Evolutionary conservation across 2,797 vertebrate genomes (phyloP).

Genomic region (Mormyrus proboscirostris): DNA sequence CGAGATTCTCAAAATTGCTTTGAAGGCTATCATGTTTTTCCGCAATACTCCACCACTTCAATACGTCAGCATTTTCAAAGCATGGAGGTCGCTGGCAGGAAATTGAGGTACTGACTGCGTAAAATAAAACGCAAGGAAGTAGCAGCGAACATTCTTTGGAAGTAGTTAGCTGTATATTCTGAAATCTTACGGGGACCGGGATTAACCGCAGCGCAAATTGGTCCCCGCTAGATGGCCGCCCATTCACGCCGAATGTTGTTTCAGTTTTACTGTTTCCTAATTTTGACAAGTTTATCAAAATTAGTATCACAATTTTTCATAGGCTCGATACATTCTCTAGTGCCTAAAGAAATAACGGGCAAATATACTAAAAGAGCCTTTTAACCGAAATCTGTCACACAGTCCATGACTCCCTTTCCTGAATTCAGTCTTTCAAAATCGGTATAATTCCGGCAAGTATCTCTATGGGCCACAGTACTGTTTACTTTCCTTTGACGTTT

Average conservation of each 20-base stretch:
- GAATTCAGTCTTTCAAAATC: neutral
- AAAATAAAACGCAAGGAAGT: neutral
- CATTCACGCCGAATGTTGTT: slow-evolving; percentile 13
- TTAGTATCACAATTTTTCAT: neutral
- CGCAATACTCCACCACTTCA: neutral
- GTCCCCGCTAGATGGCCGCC: slow-evolving; percentile 28
- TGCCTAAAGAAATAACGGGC: neutral
- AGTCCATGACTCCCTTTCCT: neutral
- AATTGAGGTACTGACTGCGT: neutral
- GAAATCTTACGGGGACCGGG: neutral
- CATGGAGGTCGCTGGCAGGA: neutral
- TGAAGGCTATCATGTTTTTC: neutral
- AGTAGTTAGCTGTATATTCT: neutral
- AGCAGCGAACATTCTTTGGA: neutral
- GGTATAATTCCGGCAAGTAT: neutral
- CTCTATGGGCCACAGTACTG: neutral
- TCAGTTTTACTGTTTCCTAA: neutral
- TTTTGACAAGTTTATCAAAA: neutral
- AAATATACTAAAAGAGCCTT: neutral
- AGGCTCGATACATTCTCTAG: neutral
- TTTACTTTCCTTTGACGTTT: slow-evolving; percentile 24
- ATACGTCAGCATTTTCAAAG: neutral
- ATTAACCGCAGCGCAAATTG: neutral
- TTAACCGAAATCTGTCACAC: neutral
- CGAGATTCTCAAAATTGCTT: slow-evolving; percentile 7